Evolutionary conservation across 2,113 vertebrate species (phyloP).

Genomic region (Pycnonotus jocosus): DNA sequence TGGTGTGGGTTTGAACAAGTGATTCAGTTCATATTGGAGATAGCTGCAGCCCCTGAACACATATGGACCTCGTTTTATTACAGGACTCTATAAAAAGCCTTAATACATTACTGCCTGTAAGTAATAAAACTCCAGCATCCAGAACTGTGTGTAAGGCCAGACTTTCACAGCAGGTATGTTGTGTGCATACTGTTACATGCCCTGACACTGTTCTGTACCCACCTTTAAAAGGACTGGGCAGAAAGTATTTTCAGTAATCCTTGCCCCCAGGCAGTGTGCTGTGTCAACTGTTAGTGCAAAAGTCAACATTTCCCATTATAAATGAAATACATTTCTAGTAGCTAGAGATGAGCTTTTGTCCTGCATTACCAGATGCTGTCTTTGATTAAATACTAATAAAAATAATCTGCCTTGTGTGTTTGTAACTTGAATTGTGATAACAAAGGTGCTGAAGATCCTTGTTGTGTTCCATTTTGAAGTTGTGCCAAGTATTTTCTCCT

Average conservation of each 20-base stretch:
- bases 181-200: background rate
- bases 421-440: background rate
- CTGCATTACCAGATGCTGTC: background rate
- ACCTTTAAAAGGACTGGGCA: background rate
- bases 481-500: background rate
- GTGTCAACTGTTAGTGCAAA: background rate
- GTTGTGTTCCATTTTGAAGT: background rate
- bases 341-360: background rate
- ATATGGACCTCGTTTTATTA: background rate
- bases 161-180: background rate
- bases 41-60: background rate
- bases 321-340: background rate
- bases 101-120: background rate
- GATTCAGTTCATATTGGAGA: background rate
- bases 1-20: background rate
- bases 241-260: background rate
- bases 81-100: background rate
- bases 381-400: background rate
- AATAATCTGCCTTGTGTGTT: background rate
- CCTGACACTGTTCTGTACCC: background rate
- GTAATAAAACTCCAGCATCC: background rate
- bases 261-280: background rate
- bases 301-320: background rate
- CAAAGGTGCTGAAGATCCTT: background rate
- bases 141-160: background rate